Conservation (phyloP, 2,113 vertebrate genomes). For the Crotophaga sulcirostris region DNA sequence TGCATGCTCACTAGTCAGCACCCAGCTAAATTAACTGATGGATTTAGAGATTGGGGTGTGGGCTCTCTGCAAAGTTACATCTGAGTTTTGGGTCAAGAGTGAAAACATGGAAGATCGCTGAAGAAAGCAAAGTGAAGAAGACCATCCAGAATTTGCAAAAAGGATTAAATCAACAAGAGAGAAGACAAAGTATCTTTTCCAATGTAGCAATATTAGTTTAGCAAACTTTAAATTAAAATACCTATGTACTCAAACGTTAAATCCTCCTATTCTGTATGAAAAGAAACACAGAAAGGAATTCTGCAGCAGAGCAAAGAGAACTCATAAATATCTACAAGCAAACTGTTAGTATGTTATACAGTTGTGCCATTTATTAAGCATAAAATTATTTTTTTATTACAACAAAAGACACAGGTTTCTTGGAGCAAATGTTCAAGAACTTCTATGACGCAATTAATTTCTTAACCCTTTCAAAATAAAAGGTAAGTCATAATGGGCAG, state of each 20-base stretch:
- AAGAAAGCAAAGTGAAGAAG: background rate
- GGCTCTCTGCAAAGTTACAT: background rate
- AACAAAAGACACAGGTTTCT: background rate
- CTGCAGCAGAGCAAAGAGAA: background rate
- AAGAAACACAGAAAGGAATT: background rate
- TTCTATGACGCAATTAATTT: background rate
- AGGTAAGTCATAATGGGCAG: background rate
- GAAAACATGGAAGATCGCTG: background rate
- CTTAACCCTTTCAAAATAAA: background rate
- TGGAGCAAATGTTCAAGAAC: background rate
- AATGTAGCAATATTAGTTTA: background rate
- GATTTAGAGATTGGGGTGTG: accelerated
- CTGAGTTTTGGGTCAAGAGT: background rate
- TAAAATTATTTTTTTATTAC: background rate
- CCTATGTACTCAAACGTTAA: background rate
- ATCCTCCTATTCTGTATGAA: background rate
- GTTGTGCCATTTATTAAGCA: background rate
- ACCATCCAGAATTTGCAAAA: background rate
- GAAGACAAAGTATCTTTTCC: background rate
- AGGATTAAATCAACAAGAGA: background rate
- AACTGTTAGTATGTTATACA: background rate
- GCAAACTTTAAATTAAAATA: background rate
- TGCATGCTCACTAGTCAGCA: background rate
- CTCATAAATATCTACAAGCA: background rate
- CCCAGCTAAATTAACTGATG: background rate